A percentile compares a stretch with the other conserved stretches of the same genome.
phyloP scores from a whole-genome alignment of 2,888 invertebrate genomes.

The Drosophila fungiperda region DNA sequence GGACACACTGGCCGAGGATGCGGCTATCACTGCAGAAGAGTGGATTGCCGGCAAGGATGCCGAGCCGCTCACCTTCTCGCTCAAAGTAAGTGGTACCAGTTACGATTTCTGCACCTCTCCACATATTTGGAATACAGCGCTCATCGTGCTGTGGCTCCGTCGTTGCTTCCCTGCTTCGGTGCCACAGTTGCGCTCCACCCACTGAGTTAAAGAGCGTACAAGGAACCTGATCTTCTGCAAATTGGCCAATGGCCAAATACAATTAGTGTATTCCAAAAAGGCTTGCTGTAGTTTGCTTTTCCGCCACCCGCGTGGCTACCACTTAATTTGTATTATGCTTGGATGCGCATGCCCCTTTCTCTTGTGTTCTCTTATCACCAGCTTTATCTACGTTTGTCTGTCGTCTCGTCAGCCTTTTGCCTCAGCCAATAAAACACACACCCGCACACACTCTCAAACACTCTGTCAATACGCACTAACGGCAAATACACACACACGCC shows the following conservation, averaged over 20 bases:
- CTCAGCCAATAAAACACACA: slow-evolving; percentile 21
- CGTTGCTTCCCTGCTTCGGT: slow-evolving; percentile 7
- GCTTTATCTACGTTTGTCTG: slow-evolving; percentile 62
- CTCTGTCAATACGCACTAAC: slow-evolving; percentile 18
- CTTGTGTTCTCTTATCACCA: slow-evolving; percentile 11
- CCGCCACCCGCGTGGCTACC: slow-evolving; percentile 33
- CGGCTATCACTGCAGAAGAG: slow-evolving; percentile 95
- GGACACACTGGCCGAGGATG: slow-evolving; percentile 95
- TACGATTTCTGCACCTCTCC: slow-evolving; percentile 23
- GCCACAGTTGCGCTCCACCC: slow-evolving; percentile 14
- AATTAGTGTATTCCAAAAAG: slow-evolving; percentile 63
- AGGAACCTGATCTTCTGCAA: slow-evolving; percentile 12
- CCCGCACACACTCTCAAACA: neutral
- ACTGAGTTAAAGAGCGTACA: slow-evolving; percentile 53
- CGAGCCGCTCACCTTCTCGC: slow-evolving; percentile 95
- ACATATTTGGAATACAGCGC: slow-evolving; percentile 77
- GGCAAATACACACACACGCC: slow-evolving; percentile 4
- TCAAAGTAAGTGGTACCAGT: slow-evolving; percentile 89
- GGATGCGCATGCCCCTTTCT: slow-evolving; percentile 28
- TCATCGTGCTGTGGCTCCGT: slow-evolving; percentile 33
- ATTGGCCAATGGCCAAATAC: slow-evolving; percentile 11
- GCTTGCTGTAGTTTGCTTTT: slow-evolving; percentile 40
- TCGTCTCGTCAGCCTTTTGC: slow-evolving; percentile 54
- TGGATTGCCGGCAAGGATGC: slow-evolving; percentile 96
- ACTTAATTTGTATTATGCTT: slow-evolving; percentile 26